Conservation (phyloP, 2,797 vertebrate species). For the Enteromius thamalakanensis region DNA sequence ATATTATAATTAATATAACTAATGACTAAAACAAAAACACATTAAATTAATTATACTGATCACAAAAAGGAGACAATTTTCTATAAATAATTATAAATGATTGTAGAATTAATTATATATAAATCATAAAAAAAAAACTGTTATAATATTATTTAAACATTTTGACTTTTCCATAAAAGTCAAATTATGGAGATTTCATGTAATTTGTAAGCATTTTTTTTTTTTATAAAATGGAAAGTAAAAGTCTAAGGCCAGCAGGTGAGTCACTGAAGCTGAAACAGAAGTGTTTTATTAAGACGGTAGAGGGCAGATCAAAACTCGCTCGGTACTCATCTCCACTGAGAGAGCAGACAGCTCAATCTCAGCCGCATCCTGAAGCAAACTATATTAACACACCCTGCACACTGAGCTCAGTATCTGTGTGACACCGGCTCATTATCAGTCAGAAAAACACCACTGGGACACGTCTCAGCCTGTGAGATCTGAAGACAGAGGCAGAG, state of each 20-base stretch:
- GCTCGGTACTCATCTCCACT: not conserved
- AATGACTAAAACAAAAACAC: too few species aligned
- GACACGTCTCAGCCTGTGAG: not conserved
- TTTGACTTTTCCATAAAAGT: not conserved
- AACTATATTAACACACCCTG: not conserved
- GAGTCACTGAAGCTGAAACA: not conserved
- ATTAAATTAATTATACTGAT: not conserved
- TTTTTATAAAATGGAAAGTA: not conserved
- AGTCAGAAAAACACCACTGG: not conserved
- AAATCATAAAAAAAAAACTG: not conserved
- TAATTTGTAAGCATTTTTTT: not conserved
- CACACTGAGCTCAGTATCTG: not conserved
- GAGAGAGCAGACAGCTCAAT: not conserved
- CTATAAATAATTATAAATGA: too few species aligned
- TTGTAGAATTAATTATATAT: too few species aligned
- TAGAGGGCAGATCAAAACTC: not conserved
- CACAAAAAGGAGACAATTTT: too few species aligned
- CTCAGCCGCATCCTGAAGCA: not conserved
- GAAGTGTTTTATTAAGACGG: not conserved
- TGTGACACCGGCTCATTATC: not conserved
- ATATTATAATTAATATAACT: too few species aligned
- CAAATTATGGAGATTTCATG: not conserved
- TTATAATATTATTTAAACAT: not conserved
- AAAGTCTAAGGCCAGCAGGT: not conserved
- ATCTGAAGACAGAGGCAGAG: not conserved